Base-by-base conservation (phyloP, 2,113 vertebrate species). In the Pongo abelii region DNA sequence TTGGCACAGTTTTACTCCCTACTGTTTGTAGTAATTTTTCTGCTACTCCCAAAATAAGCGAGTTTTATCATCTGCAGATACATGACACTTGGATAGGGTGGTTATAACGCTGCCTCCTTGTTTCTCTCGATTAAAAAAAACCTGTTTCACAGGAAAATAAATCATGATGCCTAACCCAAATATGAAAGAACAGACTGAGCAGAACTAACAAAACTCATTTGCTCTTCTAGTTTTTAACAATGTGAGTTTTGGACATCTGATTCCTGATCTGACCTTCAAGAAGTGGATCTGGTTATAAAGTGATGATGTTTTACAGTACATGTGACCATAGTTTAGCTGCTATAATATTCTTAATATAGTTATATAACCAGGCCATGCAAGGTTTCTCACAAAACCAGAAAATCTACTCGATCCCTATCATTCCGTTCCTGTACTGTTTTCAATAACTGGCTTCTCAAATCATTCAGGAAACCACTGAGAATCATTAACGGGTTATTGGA, bases 1-100 rank as follows among this genome's bases (percentile, higher is more conserved):
- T 79, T 96, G 67, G 96, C 84, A 97, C 40, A 75, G 30, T 93
- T 97, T 97, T 94, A 96, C 87, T 97, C 23, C 79, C 91, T 94
- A 67, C 32, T 88, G 67, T 95, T 97, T 78, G 74, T 72, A 85
- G 93, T 89, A 78, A 93, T 95, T 97, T 97, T 97, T 96, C 94
- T 94, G 75, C 46, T 91, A 55, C 25, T 25, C 79, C 38, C 57
- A 86, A 97, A 97, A 93, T 95, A 97, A 98, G 48, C 1, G 12
- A 89, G 48, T 95, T 96, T 96, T 92, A 97, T 95, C 83, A 93
- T 89, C 50, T 84, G 75, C 61, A 91, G 93, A 50, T 80, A 59
- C 17, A 70, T 64, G 77, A 94, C 96, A 25, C 81, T 91, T 89
- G 48, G 57, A 88, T 96, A 89, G 30, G 25, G 57, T 89, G 40